Base-by-base conservation (phyloP, 2,113 vertebrate species). In the Callithrix jacchus region DNA sequence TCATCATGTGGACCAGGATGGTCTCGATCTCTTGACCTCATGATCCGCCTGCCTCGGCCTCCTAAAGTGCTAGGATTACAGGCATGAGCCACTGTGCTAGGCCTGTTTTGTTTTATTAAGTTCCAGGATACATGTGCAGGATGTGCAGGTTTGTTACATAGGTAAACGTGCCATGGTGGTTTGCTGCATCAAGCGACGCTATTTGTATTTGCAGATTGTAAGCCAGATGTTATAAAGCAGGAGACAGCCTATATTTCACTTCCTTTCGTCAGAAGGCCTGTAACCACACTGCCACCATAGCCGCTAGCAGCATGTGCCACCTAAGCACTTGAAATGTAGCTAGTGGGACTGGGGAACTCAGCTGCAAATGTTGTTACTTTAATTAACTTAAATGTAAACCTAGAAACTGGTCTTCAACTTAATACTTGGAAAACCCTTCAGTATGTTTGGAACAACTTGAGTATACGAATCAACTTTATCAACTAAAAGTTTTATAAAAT, bases 331-430 rank as follows among this genome's bases (percentile, higher is more conserved):
- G 40, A 70, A 79, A 87, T 25, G n/a, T 32, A 68, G 52, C 89
- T 42, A 40, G 61, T 79, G 52, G 30, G 13, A 90, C 16, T 6
- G 27, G 92, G 54, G 30, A 80, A 49, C 32, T 37, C n/a, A 74
- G 49, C 74, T 81, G 89, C 17, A 73, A 66, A 8, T 42, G 49
- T 74, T 71, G 58, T 77, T n/a, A 85, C 40, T 84, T 74, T 89
- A 91, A 84, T 91, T 47, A 74, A 88, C 42, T 81, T 85, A 88
- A 82, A 88, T 77, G 27, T 77, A 58, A 87, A 94, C 40, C 64
- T 71, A 49, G 87, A 96, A 94, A 56, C 0, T 89, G 56, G 42
- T 61, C n/a, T 37, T 94, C 35, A 25, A 25, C 58, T 73, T 37
- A 52, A 66, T 77, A 82, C 89, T 0, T 61, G 47, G 32, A 88